These are phyloP conservation scores for Epirrhoe alternata DNA, from an alignment of 2,888 invertebrate species.

Conservation along the genomic window DNA sequence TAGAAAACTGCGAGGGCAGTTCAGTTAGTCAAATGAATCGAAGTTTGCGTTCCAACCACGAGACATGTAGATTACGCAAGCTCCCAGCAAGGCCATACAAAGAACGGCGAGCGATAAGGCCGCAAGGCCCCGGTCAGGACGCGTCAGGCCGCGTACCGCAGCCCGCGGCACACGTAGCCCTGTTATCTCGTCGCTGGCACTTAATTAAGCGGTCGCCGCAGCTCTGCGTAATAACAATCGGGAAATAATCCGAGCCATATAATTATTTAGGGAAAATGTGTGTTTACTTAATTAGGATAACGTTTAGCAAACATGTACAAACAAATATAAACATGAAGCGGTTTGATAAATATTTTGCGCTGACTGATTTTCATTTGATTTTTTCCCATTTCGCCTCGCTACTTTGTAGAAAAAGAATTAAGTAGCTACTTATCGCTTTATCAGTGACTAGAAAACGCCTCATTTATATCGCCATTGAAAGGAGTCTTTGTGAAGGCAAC, in stretches of 20 bases:
- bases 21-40: too few species aligned
- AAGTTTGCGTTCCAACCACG: too few species aligned
- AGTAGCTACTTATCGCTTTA: background rate
- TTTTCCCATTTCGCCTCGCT: background rate
- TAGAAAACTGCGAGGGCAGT: too few species aligned
- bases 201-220: conserved; percentile 4
- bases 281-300: background rate
- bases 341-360: background rate
- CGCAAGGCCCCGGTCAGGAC: background rate
- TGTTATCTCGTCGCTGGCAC: conserved; percentile 11
- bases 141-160: background rate
- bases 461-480: background rate
- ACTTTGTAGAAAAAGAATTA: background rate
- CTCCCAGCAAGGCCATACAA: too few species aligned
- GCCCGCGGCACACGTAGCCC: too few species aligned
- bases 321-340: background rate
- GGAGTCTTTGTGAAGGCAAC: background rate
- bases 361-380: too few species aligned
- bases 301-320: background rate
- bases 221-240: background rate
- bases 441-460: background rate
- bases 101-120: background rate
- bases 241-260: background rate
- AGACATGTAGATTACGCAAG: too few species aligned
- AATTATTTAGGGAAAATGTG: background rate